Evolutionary conservation across 2,113 vertebrate genomes (phyloP).

Genomic region (Tauraco erythrolophus): DNA sequence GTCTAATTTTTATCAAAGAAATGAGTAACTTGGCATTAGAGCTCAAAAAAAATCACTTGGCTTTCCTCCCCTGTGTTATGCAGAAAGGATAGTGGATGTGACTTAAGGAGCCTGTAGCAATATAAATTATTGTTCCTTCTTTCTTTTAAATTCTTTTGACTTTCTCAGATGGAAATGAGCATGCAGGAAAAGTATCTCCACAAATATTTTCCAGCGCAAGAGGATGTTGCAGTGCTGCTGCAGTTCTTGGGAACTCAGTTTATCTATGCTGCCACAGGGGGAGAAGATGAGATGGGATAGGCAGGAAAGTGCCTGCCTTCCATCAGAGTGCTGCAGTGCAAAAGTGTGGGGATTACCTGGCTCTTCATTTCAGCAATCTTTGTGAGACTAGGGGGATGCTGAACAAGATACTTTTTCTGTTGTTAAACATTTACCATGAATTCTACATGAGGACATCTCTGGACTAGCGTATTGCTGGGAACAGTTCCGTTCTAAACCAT

Average conservation of each 20-base stretch:
- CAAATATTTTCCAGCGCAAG: background rate
- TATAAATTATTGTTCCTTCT: background rate
- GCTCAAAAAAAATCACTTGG: background rate
- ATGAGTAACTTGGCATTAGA: background rate
- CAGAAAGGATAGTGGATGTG: background rate
- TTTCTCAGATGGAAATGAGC: background rate
- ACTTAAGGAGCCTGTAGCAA: background rate
- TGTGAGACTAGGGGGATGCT: background rate
- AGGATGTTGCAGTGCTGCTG: background rate
- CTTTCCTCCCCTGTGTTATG: background rate
- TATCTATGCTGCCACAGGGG: background rate
- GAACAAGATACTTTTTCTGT: background rate
- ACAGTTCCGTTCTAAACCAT: background rate
- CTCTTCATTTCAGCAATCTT: background rate
- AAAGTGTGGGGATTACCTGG: background rate
- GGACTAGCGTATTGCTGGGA: background rate
- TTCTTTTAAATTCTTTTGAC: background rate
- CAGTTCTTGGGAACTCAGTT: background rate
- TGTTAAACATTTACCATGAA: background rate
- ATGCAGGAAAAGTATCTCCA: background rate
- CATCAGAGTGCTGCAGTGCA: background rate
- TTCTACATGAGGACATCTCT: background rate
- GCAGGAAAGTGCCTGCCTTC: background rate
- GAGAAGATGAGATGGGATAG: background rate
- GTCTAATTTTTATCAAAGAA: constrained; percentile 15